Base-by-base conservation (phyloP, 1,140 invertebrate genomes). In the Papilio helenus region DNA sequence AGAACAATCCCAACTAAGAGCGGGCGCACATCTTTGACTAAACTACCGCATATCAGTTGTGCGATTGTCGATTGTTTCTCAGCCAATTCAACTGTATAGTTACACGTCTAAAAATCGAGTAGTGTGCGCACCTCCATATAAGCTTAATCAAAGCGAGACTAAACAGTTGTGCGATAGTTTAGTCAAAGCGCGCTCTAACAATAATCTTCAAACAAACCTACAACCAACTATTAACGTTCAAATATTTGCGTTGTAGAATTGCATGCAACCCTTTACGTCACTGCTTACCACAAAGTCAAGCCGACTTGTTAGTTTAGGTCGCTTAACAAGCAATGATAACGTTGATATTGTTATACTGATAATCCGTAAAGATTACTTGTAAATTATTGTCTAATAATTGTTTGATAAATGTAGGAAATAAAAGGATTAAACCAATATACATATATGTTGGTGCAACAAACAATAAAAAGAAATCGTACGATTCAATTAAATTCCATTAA, bases 201-300 rank as follows among this genome's bases (percentile, higher is more conserved):
- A 65, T 16, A 68, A 29, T 68, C 61, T 68, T 3, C 26, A 16
- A 68, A 51, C 44, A 26, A 51, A 74, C 20, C 10, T 46, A 46
- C 46, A 23, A 74, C 20, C 4, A 46, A 74, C 46, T 49, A 49
- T 51, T 74, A 74, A 4, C 18, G 16, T 18, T 18, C 44, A 74
- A 51, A 73, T 39, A 73, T 72, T 72, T 72, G 34, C 23, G n/a
- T 73, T 73, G 23, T 61, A 18, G 51, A 55, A 68, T 68, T 68
- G 61, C 61, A 68, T 68, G 14, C 8, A 68, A 29, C 26, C 61
- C 61, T 68, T 26, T 68, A 68, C 26, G 61, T 68, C 26, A 68
- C 4, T 68, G 23, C 58, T 61, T 16, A 68, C 61, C 61, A 68
- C 61, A 68, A 68, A 29, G 61, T 68, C 61, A 68, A 68, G 26